Percentiles rank a stretch among this genome's conserved stretches.
Conservation (phyloP, 2,888 invertebrate species). For the Sminthurides aquaticus region DNA sequence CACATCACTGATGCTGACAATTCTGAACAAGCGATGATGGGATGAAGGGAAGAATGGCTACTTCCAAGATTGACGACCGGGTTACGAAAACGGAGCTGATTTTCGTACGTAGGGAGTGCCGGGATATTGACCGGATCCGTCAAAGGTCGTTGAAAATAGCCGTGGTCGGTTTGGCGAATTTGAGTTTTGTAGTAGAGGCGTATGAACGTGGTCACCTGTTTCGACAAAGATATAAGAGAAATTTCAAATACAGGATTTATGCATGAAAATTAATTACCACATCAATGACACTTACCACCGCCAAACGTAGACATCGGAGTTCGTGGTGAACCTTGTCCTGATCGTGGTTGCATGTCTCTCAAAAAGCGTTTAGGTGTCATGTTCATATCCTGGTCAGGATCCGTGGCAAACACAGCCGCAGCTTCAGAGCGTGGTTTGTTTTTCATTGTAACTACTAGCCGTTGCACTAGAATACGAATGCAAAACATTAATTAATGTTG, state of each 20-base stretch:
- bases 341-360: neutral
- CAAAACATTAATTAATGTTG: neutral
- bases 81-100: neutral
- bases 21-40: too few relatives aligned
- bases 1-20: too few relatives aligned
- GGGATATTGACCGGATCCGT: neutral
- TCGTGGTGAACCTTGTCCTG: neutral
- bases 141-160: neutral
- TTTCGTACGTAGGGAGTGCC: neutral
- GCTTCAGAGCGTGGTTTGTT: neutral
- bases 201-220: constrained; percentile 3
- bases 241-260: neutral
- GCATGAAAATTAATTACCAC: neutral
- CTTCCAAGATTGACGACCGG: neutral
- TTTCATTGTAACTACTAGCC: neutral
- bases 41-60: too few relatives aligned
- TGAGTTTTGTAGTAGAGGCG: neutral
- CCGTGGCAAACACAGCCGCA: neutral
- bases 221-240: neutral
- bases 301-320: neutral
- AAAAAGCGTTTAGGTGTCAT: neutral
- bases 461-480: neutral
- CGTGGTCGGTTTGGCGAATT: neutral
- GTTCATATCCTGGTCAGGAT: neutral
- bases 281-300: neutral